Percentiles rank a stretch among this genome's conserved stretches.
phyloP scores from a whole-genome alignment of 2,888 invertebrate species.

The Ctenicera cuprea region DNA sequence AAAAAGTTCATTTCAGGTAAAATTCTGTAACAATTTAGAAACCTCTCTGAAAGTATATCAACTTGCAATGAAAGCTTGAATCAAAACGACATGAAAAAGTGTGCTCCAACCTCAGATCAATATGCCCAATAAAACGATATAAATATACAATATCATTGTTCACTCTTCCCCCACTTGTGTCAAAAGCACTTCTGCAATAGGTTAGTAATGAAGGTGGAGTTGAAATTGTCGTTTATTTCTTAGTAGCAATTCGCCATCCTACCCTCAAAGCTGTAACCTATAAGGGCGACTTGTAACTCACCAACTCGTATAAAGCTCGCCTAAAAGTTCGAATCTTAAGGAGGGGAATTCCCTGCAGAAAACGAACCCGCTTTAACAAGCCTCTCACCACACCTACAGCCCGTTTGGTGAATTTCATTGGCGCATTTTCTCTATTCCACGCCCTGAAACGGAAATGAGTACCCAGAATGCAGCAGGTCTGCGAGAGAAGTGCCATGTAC shows the following conservation, averaged over 20 bases:
- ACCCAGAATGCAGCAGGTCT: slow-evolving; percentile 71
- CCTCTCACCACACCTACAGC: slow-evolving; percentile 24
- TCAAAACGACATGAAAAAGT: slow-evolving; percentile 64
- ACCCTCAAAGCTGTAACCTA: slow-evolving; percentile 28
- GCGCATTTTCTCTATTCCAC: slow-evolving; percentile 53
- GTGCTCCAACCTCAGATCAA: slow-evolving; percentile 64
- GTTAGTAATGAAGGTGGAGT: slow-evolving; percentile 63
- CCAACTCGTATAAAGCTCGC: slow-evolving; percentile 15
- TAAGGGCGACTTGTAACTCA: slow-evolving; percentile 29
- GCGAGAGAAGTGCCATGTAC: slow-evolving; percentile 72
- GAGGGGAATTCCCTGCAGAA: slow-evolving; percentile 44
- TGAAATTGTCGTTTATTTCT: slow-evolving; percentile 55
- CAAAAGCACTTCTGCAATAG: slow-evolving; percentile 66
- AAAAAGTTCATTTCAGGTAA: slow-evolving; percentile 30
- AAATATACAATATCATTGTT: slow-evolving; percentile 72
- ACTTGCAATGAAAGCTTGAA: slow-evolving; percentile 56
- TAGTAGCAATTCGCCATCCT: slow-evolving; percentile 47
- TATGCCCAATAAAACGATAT: slow-evolving; percentile 73
- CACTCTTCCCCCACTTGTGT: slow-evolving; percentile 65
- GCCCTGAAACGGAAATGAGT: slow-evolving; percentile 67
- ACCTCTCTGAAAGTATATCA: slow-evolving; percentile 48
- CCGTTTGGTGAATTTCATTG: slow-evolving; percentile 52
- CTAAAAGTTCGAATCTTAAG: slow-evolving; percentile 29
- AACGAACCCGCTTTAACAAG: slow-evolving; percentile 27
- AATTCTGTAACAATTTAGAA: slow-evolving; percentile 44